Base-by-base conservation (phyloP, 2,888 invertebrate genomes). In the Ceramica pisi region DNA sequence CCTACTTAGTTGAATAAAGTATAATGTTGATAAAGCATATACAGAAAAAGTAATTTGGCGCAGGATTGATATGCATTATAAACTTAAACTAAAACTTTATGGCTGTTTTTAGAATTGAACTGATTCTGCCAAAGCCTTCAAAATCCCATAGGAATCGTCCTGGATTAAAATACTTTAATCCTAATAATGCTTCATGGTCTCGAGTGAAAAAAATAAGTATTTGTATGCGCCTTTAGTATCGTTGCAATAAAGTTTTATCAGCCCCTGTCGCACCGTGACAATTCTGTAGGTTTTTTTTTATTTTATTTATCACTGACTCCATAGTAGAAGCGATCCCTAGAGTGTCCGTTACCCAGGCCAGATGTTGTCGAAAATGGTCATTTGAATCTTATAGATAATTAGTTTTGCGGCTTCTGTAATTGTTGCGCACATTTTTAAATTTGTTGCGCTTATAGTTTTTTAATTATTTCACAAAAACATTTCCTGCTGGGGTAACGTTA, bases 241-340 rank as follows among this genome's bases (percentile, higher is more conserved):
- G 12, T 59, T 26, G 62, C 38, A 65, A 77, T 80, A 80, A 80
- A 68, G 41, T 72, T 68, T 68, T 63, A 77, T 77, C 62, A 71
- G 55, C 59, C 76, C 76, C 62, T 66, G 66, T 72, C 35, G 66
- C 55, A 64, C 65, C 51, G 44, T 60, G 67, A 68, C 65, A 57
- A 63, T 66, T 75, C 51, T 71, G 51, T 59, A 51, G 41, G 21
- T 31, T 51, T 67, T 74, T 74, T 77, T 82, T 31, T 68, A 62
- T 73, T 67, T 57, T 67, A 72, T 79, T 69, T 84, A 81, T 75
- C 55, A 68, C 68, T 55, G 48, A 41, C 51, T 51, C 60, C 48
- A 50, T 56, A 77, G 55, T 69, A 62, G 53, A 59, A 55, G 51
- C 14, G 56, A 66, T 84, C 83, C 78, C 84, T n/a, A n/a, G n/a